Base-by-base conservation (phyloP, 2,113 vertebrate genomes). In the Agelaius phoeniceus region DNA sequence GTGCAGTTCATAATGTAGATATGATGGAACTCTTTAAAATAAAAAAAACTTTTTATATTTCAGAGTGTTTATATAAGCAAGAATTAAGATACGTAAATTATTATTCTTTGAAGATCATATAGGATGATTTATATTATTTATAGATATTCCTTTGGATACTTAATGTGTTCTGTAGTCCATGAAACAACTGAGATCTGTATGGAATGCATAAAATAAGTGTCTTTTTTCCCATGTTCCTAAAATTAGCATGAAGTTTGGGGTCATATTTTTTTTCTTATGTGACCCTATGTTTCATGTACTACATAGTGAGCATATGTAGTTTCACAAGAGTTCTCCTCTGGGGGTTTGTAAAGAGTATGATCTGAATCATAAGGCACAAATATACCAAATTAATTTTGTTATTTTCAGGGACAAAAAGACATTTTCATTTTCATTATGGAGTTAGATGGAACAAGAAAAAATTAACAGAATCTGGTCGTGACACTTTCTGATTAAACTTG, bases 71-170 rank as follows among this genome's bases (percentile, higher is more conserved):
- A 62, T 23, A 54, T 31, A 57, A 81, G 7, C 15, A 66, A n/a
- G 37, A 46, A 61, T 61, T 87, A 41, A 71, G 55, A 67, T 7
- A 74, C 0, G 0, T 3, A 62, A 67, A 59, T 24, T 43, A 6
- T 26, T 63, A 59, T 55, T 68, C 14, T 7, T 82, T 27, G 35
- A 62, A 49, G 10, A 55, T 11, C 5, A 37, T 18, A 21, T 6
- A 63, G 13, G n/a, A 90, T 55, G 62, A 63, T 75, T 75, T 68
- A 14, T 39, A 61, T 74, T 77, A 85, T 67, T 79, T 79, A 35
- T 39, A 73, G 10, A 6, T 58, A 58, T 54, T 67, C 4, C 4
- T 67, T 71, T 28, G 39, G 69, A 37, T 51, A 55, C 11, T 37
- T 62, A n/a, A 57, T 27, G 7, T 15, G 2, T 67, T 84, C n/a